phyloP scores from a whole-genome alignment of 2,797 vertebrate genomes.

The Paratrypauchen microcephalus region DNA sequence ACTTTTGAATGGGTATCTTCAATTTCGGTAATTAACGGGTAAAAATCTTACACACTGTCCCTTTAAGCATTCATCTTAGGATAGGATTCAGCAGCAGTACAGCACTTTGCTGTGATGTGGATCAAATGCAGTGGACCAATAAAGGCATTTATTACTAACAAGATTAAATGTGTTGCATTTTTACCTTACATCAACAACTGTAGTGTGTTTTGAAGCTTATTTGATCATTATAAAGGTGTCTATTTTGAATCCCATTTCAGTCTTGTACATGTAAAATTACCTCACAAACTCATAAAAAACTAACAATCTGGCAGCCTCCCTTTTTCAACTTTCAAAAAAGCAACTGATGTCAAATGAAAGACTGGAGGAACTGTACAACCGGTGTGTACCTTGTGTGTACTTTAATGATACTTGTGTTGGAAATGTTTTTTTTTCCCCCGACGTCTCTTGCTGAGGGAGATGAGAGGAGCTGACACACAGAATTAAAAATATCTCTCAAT shows the following conservation, averaged over 20 bases:
- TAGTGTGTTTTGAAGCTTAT: neutral
- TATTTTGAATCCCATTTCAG: constrained; percentile 44
- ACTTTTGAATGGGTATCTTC: too few species aligned
- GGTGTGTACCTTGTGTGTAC: constrained; percentile 8
- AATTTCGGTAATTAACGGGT: too few species aligned
- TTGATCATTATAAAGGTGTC: constrained; percentile 26
- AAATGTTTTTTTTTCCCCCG: constrained; percentile 64
- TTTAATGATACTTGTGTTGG: constrained; percentile 52
- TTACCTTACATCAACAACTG: neutral
- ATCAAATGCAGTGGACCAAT: neutral
- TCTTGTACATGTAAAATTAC: constrained; percentile 45
- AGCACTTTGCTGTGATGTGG: too few species aligned
- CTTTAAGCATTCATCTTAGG: too few species aligned
- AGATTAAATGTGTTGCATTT: neutral
- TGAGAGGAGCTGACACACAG: constrained; percentile 72
- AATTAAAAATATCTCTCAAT: constrained; percentile 78
- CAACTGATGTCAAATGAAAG: constrained; percentile 51
- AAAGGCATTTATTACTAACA: neutral
- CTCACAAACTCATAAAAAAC: constrained; percentile 34
- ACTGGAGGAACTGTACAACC: constrained; percentile 29
- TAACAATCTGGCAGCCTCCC: constrained; percentile 35
- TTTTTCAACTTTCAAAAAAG: constrained; percentile 43
- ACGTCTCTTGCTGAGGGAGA: constrained; percentile 68
- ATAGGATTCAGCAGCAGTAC: too few species aligned
- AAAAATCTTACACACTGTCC: too few species aligned